Conservation (phyloP, 2,888 invertebrate species). For the Chrysodeixis includens region DNA sequence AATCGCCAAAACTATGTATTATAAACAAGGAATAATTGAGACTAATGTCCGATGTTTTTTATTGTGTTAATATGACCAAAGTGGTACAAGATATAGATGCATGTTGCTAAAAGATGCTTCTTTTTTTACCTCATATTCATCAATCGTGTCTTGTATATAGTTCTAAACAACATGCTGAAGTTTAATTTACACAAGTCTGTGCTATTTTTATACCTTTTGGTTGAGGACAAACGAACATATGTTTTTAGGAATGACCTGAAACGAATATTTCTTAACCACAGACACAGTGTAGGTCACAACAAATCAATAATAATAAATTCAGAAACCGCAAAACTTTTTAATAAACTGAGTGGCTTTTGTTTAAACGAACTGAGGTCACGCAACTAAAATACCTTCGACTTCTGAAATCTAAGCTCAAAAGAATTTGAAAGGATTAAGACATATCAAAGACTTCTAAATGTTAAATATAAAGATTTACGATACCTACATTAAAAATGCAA, state of each 20-base stretch:
- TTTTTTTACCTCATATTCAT: background rate
- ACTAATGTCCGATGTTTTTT: constrained; percentile 24
- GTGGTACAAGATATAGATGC: background rate
- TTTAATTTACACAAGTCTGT: background rate
- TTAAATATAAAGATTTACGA: background rate
- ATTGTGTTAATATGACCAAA: constrained; percentile 10
- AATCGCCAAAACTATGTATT: constrained; percentile 49
- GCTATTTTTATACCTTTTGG: constrained; percentile 3
- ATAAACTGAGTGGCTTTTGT: constrained; percentile 32
- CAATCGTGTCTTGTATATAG: background rate
- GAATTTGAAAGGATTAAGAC: constrained; percentile 17
- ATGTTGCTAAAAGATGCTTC: background rate
- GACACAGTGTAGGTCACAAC: constrained; percentile 46
- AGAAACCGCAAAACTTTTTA: constrained; percentile 51
- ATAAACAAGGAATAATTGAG: constrained; percentile 34
- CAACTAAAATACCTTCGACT: constrained; percentile 23
- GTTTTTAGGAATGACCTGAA: constrained; percentile 35
- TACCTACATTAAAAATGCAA: constrained; percentile 31
- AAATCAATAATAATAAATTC: constrained; percentile 46
- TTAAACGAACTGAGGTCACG: constrained; percentile 32
- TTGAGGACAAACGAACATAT: constrained; percentile 36
- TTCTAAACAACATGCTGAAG: background rate
- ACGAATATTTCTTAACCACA: constrained; percentile 33
- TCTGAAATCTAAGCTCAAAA: constrained; percentile 13
- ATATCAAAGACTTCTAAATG: constrained; percentile 5